phyloP scores from a whole-genome alignment of 2,113 vertebrate species.

The Delphinus delphis region DNA sequence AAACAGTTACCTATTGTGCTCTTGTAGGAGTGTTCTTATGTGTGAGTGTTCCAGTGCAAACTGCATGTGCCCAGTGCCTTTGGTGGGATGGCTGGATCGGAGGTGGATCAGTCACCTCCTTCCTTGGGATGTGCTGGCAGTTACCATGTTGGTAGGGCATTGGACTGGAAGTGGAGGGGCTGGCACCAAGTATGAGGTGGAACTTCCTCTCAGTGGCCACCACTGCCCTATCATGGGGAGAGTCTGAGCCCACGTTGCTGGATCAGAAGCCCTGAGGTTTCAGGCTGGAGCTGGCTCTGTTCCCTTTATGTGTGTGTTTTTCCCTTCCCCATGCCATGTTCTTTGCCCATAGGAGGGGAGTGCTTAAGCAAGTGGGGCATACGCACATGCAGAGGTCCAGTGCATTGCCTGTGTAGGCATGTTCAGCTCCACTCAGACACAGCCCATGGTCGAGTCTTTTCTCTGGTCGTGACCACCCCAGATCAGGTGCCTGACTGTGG shows the following conservation, averaged over 20 bases:
- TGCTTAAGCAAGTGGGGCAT: background rate
- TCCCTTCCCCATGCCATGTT: rapidly evolving
- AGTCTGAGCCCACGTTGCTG: background rate
- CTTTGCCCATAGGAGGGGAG: background rate
- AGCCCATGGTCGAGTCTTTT: background rate
- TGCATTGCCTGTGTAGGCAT: background rate
- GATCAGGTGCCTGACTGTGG: background rate
- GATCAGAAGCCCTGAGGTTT: background rate
- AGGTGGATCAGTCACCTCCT: background rate
- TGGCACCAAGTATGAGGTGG: background rate
- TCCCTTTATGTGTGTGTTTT: background rate
- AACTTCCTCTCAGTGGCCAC: background rate
- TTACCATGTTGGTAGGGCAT: background rate
- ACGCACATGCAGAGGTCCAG: background rate
- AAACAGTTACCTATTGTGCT: background rate
- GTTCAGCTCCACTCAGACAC: background rate
- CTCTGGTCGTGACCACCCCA: background rate
- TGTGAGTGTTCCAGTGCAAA: background rate
- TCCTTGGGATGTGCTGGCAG: background rate
- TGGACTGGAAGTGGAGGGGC: background rate
- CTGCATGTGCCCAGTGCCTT: background rate
- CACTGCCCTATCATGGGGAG: background rate
- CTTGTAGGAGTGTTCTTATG: background rate
- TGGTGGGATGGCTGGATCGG: background rate
- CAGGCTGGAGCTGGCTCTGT: background rate